Conservation (phyloP, 2,888 invertebrate genomes). For the Melitaea athalia region DNA sequence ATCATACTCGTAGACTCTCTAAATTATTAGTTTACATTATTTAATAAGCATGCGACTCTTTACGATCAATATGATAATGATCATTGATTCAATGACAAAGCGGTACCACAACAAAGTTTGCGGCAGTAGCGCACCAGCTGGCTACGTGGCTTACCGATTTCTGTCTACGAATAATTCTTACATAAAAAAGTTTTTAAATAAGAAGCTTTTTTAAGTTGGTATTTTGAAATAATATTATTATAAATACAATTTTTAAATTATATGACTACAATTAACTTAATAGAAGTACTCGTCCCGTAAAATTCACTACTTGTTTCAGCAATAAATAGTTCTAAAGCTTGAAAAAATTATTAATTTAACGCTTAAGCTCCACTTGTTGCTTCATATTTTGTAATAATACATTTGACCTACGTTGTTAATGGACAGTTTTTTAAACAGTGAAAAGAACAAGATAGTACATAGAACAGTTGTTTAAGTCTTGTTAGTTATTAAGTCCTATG, state of each 20-base stretch:
- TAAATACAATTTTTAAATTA: too few species aligned
- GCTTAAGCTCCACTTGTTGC: conserved; percentile 17
- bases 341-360: too few species aligned
- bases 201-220: too few species aligned
- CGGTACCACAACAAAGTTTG: conserved; percentile 13
- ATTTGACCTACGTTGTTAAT: neutral
- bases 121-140: conserved; percentile 18
- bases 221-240: too few species aligned
- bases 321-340: too few species aligned
- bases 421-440: neutral
- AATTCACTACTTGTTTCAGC: neutral
- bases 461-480: too few species aligned
- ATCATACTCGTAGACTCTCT: conserved; percentile 19
- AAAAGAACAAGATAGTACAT: neutral
- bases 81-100: conserved; percentile 35
- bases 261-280: too few species aligned
- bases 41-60: conserved; percentile 33
- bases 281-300: neutral
- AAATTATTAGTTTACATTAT: conserved; percentile 17
- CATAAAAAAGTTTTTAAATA: neutral
- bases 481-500: too few species aligned
- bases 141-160: conserved; percentile 9
- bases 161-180: neutral
- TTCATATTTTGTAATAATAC: neutral
- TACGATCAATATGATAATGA: conserved; percentile 39